Percentiles rank a stretch among this genome's conserved stretches.
Conservation (phyloP, 2,888 invertebrate species). For the Cheiracanthium punctorium region DNA sequence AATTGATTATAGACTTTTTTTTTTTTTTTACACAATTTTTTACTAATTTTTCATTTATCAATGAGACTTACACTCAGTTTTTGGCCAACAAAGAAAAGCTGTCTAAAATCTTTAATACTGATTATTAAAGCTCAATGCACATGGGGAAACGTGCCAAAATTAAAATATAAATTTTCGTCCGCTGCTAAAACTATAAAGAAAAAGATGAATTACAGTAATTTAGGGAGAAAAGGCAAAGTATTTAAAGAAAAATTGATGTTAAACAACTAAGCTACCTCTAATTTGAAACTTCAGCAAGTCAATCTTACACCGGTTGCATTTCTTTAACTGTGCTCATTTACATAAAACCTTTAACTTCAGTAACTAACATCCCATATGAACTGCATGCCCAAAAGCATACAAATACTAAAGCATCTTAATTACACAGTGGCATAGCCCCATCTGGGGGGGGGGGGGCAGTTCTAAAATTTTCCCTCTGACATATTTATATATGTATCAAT, state of each 20-base stretch:
- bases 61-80: too few relatives aligned
- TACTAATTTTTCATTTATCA: too few relatives aligned
- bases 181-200: background rate
- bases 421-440: too few relatives aligned
- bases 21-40: too few relatives aligned
- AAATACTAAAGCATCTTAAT: too few relatives aligned
- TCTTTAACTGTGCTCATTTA: slow-evolving; percentile 17
- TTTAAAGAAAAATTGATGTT: slow-evolving; percentile 18
- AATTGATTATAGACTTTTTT: too few relatives aligned
- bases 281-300: background rate
- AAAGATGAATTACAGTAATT: slow-evolving; percentile 11
- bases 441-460: too few relatives aligned
- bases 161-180: too few relatives aligned
- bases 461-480: too few relatives aligned
- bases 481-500: too few relatives aligned
- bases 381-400: background rate
- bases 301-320: background rate
- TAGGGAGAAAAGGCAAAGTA: background rate
- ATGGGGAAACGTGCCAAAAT: too few relatives aligned
- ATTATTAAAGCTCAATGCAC: background rate
- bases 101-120: background rate
- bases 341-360: background rate
- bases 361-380: background rate
- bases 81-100: too few relatives aligned
- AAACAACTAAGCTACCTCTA: slow-evolving; percentile 20